phyloP scores from a whole-genome alignment of 2,888 invertebrate genomes.

The Apantesis nais region DNA sequence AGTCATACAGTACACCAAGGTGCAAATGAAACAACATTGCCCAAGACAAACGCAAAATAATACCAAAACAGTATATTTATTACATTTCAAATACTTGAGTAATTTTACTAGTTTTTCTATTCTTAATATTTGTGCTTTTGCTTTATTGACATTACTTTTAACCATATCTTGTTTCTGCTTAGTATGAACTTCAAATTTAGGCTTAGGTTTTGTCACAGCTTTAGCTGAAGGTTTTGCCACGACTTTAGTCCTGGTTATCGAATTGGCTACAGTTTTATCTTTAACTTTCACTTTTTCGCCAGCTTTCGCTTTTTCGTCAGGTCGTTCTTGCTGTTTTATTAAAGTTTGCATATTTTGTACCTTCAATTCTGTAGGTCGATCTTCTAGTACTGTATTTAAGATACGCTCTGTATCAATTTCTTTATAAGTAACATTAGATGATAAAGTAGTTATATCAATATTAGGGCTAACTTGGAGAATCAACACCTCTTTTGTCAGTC shows the following conservation, averaged over 20 bases:
- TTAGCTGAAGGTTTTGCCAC: neutral
- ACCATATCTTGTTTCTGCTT: neutral
- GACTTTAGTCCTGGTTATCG: neutral
- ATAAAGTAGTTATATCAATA: neutral
- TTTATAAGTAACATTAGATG: neutral
- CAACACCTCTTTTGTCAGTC: conserved; percentile 1
- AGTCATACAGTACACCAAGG: conserved; percentile 60
- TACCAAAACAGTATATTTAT: conserved; percentile 37
- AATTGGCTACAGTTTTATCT: neutral
- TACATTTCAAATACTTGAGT: neutral
- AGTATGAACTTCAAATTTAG: neutral
- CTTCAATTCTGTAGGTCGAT: neutral
- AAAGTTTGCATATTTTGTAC: neutral
- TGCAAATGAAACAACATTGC: conserved; percentile 68
- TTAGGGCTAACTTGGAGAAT: neutral
- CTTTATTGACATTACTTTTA: neutral
- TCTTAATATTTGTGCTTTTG: neutral
- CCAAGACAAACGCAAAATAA: conserved; percentile 49
- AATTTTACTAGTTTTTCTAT: neutral
- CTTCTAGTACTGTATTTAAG: neutral
- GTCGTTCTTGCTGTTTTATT: neutral
- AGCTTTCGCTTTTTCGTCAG: neutral
- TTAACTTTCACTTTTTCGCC: neutral
- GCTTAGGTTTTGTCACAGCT: neutral
- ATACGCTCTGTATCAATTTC: neutral